Conservation (phyloP, 2,888 invertebrate species). For the Agonopterix arenella region DNA sequence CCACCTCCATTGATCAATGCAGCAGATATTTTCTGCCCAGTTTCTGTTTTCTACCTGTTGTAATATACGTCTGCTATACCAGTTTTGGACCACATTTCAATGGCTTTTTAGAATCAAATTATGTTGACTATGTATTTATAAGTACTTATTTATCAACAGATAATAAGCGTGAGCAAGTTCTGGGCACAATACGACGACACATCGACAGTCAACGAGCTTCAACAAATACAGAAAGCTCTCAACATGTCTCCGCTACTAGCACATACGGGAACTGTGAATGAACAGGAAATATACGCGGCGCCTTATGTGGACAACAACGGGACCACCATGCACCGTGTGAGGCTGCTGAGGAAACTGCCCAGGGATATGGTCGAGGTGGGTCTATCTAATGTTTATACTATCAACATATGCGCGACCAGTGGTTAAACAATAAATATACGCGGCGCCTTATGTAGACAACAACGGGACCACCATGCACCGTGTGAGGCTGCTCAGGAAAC, state of each 20-base stretch:
- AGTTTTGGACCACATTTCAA: no score
- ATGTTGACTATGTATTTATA: no score
- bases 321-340: conserved; percentile 68
- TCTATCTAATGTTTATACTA: not conserved
- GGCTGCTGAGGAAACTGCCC: conserved; percentile 51
- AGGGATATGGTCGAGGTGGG: conserved; percentile 50
- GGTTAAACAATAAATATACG: conserved; percentile 66
- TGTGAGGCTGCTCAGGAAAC: conserved; percentile 63
- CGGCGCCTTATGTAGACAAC: conserved; percentile 73
- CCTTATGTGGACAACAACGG: conserved; percentile 56
- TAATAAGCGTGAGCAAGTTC: conserved; percentile 80
- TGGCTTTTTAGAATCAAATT: no score
- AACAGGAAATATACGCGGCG: conserved; percentile 77
- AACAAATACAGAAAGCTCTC: conserved; percentile 18
- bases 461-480: conserved; percentile 53
- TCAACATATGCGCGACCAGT: conserved; percentile 14
- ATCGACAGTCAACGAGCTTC: conserved; percentile 41
- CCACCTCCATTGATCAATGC: no score
- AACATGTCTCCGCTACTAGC: conserved; percentile 34
- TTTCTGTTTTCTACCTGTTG: no score
- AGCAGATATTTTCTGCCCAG: no score
- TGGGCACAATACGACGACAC: conserved; percentile 79
- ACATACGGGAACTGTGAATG: conserved; percentile 24
- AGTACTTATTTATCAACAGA: conserved; percentile 39
- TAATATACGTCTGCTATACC: no score